Evolutionary conservation across 2,797 vertebrate species (phyloP).

Genomic region (Gorsachius magnificus): DNA sequence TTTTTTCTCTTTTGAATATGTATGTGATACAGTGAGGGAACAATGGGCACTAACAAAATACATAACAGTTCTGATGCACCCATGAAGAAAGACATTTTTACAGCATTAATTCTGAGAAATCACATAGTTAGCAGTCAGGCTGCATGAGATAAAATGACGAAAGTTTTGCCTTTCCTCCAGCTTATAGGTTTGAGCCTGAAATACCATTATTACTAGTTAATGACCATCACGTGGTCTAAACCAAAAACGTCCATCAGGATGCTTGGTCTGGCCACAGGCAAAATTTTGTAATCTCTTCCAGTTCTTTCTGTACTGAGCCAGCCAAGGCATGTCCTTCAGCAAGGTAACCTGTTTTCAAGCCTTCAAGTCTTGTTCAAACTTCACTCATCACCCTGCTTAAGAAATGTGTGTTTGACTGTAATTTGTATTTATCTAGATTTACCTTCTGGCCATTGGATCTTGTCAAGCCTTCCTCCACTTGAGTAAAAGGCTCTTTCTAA

Average conservation of each 20-base stretch:
- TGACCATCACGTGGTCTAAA: background rate
- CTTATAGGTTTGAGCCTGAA: background rate
- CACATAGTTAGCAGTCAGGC: background rate
- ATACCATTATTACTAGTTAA: background rate
- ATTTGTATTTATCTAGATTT: background rate
- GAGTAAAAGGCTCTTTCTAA: background rate
- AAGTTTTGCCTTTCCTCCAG: background rate
- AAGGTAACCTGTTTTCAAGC: background rate
- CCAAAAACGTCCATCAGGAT: background rate
- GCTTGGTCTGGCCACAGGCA: background rate
- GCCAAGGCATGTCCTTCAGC: background rate
- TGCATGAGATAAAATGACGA: background rate
- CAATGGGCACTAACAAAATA: background rate
- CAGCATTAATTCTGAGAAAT: background rate
- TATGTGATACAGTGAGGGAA: background rate
- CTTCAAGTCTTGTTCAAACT: background rate
- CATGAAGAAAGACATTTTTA: background rate
- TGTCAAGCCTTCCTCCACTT: background rate
- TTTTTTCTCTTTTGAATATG: background rate
- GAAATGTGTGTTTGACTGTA: background rate
- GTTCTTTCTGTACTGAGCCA: background rate
- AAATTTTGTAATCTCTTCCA: background rate
- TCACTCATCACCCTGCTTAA: background rate
- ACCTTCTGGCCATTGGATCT: background rate
- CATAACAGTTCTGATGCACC: fast-evolving